Base-by-base conservation (phyloP, 2,888 invertebrate species). In the Eristalinus aeneus region DNA sequence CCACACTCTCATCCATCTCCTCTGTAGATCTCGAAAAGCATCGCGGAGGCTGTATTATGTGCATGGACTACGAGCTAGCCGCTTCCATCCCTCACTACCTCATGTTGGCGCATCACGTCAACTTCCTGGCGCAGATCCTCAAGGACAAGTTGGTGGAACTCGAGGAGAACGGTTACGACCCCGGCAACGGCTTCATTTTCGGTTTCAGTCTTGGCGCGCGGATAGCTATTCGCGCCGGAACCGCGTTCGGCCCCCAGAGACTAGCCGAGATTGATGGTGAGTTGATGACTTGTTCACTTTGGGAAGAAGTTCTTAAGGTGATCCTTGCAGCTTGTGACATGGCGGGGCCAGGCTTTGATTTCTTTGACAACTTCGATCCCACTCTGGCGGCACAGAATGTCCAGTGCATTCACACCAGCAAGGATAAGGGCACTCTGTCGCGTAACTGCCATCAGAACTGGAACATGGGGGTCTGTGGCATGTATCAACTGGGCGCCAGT, bases 401-500 rank as follows among this genome's bases (percentile, higher is more conserved):
- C 36, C 89, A 89, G 72, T 89, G 89, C 65, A 89, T 89, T 60
- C 89, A 89, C 53, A 89, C 89, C 2, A 89, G 89, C 76, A 71
- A 39, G 8, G 89, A 88, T 60, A 89, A 89, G 46, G 90, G 90
- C 65, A 89, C 90, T 0, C 27, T 74, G 0, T 75, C 86, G 6
- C 81, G 89, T 6, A 88, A 89, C 63, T 90, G 90, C 34, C 89
- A 90, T 78, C 89, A 89, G 69, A 88, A 90, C 86, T 90, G 89
- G 89, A 87, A 88, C 61, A 89, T 90, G 89, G 90, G 90, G 8
- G 74, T 88, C 31, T 90, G 90, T 82, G 90, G 90, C 31, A 56
- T 74, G 46, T 71, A 77, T 63, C 90, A 90, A 84, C 27, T 82
- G 6, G 89, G 87, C 3, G 88, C 89, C 2, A 65, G 87, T 0